phyloP scores from a whole-genome alignment of 2,888 invertebrate species.

The Ernsta delagoae region DNA sequence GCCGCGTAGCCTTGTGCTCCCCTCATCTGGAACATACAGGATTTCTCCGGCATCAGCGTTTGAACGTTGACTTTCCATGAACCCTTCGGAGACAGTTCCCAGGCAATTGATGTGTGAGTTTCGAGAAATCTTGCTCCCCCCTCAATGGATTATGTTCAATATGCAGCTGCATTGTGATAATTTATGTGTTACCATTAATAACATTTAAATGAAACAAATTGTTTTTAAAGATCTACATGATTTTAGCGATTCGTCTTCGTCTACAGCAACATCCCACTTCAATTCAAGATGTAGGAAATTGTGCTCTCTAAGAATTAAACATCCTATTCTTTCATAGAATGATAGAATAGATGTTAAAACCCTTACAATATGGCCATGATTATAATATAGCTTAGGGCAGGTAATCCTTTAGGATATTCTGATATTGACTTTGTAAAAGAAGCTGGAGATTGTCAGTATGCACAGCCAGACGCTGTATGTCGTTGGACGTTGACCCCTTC shows the following conservation, averaged over 20 bases:
- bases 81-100: background rate
- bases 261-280: background rate
- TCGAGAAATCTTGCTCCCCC: background rate
- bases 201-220: background rate
- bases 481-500: conserved; percentile 4
- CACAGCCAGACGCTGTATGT: background rate
- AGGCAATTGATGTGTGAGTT: conserved; percentile 17
- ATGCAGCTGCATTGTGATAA: too few species aligned
- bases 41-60: conserved; percentile 13
- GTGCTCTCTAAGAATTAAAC: too few species aligned
- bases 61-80: conserved; percentile 11
- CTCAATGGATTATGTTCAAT: background rate
- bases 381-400: too few species aligned
- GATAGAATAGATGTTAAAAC: background rate
- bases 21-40: conserved; percentile 38
- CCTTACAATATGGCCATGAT: background rate
- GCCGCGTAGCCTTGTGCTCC: conserved; percentile 44
- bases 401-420: background rate
- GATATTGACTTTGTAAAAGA: background rate
- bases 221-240: background rate
- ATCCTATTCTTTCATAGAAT: too few species aligned
- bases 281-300: background rate
- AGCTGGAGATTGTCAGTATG: background rate
- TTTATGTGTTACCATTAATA: background rate
- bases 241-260: background rate